A percentile compares a stretch with the other conserved stretches of the same genome.
Evolutionary conservation across 2,888 invertebrate genomes (phyloP).

Genomic region (Lordiphosa andalusiaca): DNA sequence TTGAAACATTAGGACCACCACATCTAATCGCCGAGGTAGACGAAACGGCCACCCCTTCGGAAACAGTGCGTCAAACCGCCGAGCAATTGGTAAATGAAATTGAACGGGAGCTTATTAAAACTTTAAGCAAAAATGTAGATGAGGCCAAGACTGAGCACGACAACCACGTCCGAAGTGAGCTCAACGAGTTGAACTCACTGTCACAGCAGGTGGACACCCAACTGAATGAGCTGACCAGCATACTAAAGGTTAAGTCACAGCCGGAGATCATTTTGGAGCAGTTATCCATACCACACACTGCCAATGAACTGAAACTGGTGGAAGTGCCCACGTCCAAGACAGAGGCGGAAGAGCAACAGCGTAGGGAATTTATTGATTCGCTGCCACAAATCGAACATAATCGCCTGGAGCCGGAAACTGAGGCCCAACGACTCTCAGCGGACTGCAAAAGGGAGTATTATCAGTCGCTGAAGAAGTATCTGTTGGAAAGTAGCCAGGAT

Average conservation of each 20-base stretch:
- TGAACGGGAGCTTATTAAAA: conserved; percentile 60
- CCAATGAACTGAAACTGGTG: conserved; percentile 54
- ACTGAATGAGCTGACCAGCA: conserved; percentile 74
- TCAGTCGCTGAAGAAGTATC: conserved; percentile 78
- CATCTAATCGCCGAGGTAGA: conserved; percentile 63
- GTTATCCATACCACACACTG: conserved; percentile 16
- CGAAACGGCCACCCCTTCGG: conserved; percentile 46
- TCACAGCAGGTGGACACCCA: conserved; percentile 73
- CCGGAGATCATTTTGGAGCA: conserved; percentile 51
- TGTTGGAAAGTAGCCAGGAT: conserved; percentile 70
- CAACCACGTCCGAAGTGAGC: conserved; percentile 44
- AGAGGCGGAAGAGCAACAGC: conserved; percentile 75
- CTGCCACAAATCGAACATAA: conserved; percentile 72
- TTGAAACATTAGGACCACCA: conserved; percentile 60
- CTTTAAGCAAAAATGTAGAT: conserved; percentile 58
- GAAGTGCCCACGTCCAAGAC: conserved; percentile 76
- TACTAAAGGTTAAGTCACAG: conserved; percentile 66
- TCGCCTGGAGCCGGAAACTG: conserved; percentile 55
- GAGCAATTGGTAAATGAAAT: conserved; percentile 45
- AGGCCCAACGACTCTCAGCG: conserved; percentile 72
- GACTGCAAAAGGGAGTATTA: conserved; percentile 79
- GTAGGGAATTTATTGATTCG: conserved; percentile 77
- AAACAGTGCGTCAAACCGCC: conserved; percentile 22
- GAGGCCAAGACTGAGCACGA: conserved; percentile 45
- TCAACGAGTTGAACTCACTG: conserved; percentile 48